Conservation (phyloP, 2,113 vertebrate species). For the Scytalopus superciliaris region DNA sequence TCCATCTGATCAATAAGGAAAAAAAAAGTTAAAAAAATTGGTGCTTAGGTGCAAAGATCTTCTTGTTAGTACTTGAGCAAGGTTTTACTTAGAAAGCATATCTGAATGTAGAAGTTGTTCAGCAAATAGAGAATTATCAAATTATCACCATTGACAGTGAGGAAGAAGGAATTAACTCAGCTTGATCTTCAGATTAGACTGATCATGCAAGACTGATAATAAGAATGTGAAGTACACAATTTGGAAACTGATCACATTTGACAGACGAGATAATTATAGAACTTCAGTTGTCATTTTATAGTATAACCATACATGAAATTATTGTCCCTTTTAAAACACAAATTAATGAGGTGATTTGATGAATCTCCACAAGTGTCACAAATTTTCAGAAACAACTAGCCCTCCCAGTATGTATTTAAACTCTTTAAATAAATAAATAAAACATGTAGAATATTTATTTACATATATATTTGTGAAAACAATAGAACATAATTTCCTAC, state of each 20-base stretch:
- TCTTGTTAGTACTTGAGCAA: neutral
- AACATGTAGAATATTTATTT: neutral
- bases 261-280: neutral
- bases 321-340: neutral
- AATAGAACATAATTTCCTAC: neutral
- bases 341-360: neutral
- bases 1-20: neutral
- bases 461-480: fast-evolving
- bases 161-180: neutral
- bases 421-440: neutral
- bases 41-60: neutral
- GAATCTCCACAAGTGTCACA: neutral
- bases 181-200: neutral
- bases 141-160: neutral
- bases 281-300: neutral
- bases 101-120: neutral
- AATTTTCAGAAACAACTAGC: neutral
- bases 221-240: neutral
- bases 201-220: neutral
- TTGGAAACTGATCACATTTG: neutral
- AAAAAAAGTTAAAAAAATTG: neutral
- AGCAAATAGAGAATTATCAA: neutral
- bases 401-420: neutral
- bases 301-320: neutral
- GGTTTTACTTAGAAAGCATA: neutral